A percentile compares a stretch with the other conserved stretches of the same genome.
phyloP scores from a whole-genome alignment of 2,888 invertebrate species.

The Lycia hirtaria region DNA sequence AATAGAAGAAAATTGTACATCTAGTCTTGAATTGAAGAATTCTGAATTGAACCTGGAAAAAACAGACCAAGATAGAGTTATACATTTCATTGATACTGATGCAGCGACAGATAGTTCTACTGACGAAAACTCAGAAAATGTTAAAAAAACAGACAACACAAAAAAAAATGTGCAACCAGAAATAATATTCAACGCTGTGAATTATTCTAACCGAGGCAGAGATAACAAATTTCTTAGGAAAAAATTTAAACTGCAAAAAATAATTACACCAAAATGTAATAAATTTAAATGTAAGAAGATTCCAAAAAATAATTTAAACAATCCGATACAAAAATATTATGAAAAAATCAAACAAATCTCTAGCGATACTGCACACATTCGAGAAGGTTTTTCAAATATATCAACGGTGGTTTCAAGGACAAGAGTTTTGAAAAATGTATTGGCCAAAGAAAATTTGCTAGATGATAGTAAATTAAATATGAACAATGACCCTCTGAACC shows the following conservation, averaged over 20 bases:
- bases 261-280: constrained; percentile 53
- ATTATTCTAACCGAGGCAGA: constrained; percentile 35
- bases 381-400: constrained; percentile 25
- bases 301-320: constrained; percentile 36
- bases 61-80: constrained; percentile 4
- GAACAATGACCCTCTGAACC: constrained; percentile 18
- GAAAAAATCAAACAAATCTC: constrained; percentile 44
- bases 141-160: background rate
- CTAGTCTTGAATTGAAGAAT: background rate
- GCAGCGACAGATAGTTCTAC: background rate
- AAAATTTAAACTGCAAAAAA: constrained; percentile 48
- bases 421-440: constrained; percentile 53
- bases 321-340: constrained; percentile 48
- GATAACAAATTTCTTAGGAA: constrained; percentile 35
- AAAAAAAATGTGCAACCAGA: constrained; percentile 18
- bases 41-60: constrained; percentile 3
- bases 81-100: constrained; percentile 1
- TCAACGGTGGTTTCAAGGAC: constrained; percentile 52
- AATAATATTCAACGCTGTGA: constrained; percentile 45
- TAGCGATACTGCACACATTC: constrained; percentile 40
- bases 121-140: background rate
- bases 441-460: constrained; percentile 58
- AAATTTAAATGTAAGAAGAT: constrained; percentile 43
- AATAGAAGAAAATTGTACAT: background rate
- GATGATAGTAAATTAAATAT: constrained; percentile 37